Percentiles rank a stretch among this genome's conserved stretches.
Evolutionary conservation across 2,113 vertebrate species (phyloP).

Genomic region (Pedionomus torquatus): DNA sequence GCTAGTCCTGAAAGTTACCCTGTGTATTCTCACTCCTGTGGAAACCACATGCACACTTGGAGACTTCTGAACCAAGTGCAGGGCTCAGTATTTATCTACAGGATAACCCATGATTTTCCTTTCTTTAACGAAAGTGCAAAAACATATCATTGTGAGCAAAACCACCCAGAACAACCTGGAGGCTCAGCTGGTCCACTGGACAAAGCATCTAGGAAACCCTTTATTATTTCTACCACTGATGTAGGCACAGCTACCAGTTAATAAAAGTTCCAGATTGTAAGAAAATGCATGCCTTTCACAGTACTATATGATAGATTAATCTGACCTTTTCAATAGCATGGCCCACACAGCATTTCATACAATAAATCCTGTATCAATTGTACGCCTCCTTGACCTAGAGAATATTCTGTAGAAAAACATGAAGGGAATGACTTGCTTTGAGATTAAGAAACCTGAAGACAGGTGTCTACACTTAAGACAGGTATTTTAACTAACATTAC

Average conservation of each 20-base stretch:
- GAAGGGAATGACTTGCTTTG: neutral
- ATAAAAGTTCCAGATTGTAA: neutral
- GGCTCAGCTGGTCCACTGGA: neutral
- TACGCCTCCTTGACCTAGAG: neutral
- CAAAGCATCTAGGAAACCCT: neutral
- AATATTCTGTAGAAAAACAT: neutral
- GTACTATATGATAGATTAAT: neutral
- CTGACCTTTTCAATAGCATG: neutral
- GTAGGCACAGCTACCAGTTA: neutral
- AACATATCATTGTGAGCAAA: neutral
- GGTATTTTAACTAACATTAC: neutral
- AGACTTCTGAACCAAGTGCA: accelerated
- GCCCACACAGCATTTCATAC: neutral
- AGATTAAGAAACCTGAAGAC: neutral
- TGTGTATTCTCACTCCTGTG: neutral
- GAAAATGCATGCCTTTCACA: neutral
- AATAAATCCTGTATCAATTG: neutral
- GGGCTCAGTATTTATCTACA: neutral
- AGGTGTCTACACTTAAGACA: neutral
- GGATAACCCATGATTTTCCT: neutral
- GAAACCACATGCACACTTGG: neutral
- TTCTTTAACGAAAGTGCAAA: neutral
- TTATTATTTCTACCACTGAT: neutral
- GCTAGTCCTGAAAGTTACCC: neutral
- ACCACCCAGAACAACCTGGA: neutral